Conservation (phyloP, 2,888 invertebrate species). For the Phaedon cochleariae region DNA sequence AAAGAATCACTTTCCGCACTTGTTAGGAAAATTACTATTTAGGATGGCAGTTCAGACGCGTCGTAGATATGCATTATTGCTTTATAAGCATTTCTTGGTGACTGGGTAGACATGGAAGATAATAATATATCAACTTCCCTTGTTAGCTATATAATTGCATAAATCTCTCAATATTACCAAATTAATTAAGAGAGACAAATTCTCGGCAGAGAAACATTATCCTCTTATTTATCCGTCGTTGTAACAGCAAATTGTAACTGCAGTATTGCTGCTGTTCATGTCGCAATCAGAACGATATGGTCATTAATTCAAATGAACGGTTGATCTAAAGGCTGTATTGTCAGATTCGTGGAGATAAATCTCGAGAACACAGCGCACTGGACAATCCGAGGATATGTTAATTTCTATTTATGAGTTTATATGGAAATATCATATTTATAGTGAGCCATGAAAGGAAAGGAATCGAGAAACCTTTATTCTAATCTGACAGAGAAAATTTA, state of each 20-base stretch:
- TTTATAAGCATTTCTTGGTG: too few species aligned
- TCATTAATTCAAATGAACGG: conserved; percentile 26
- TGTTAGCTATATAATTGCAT: background rate
- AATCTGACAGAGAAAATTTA: too few species aligned
- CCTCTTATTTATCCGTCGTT: conserved; percentile 16
- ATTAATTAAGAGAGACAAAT: conserved; percentile 11
- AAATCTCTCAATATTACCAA: background rate
- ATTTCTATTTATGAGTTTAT: background rate
- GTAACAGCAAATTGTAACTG: conserved; percentile 16
- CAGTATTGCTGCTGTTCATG: conserved; percentile 16
- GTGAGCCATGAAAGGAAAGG: background rate
- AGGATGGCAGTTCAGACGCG: too few species aligned
- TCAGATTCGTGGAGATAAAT: background rate
- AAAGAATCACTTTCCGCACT: too few species aligned
- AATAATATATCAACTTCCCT: background rate
- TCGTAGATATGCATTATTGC: too few species aligned
- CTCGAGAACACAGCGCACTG: background rate
- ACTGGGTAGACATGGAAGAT: too few species aligned
- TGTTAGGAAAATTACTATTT: too few species aligned
- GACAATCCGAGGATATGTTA: background rate
- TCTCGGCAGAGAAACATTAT: conserved; percentile 3
- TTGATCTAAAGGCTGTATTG: background rate
- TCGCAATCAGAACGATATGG: conserved; percentile 24
- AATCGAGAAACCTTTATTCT: too few species aligned
- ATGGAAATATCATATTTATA: background rate